These are phyloP conservation scores for Platysternon megacephalum DNA, from an alignment of 2,113 vertebrate species.

Conservation along the genomic window DNA sequence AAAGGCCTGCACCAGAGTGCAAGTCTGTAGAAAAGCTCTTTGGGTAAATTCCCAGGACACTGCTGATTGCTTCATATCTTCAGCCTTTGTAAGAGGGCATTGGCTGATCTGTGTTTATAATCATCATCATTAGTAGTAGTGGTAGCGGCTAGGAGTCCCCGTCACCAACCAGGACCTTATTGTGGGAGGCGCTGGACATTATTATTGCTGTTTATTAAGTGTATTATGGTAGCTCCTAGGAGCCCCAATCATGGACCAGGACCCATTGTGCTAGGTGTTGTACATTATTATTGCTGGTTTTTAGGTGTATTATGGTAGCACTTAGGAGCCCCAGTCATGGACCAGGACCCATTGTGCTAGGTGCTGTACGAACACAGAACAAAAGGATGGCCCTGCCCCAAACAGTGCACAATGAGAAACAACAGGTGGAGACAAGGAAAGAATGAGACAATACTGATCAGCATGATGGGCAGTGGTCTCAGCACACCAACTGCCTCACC, in stretches of 20 bases:
- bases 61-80: not conserved
- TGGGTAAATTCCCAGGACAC: not conserved
- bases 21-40: not conserved
- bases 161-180: too few relatives aligned
- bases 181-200: too few relatives aligned
- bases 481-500: not conserved
- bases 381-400: not conserved
- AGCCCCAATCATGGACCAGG: not conserved
- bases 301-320: not conserved
- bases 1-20: not conserved
- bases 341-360: not conserved
- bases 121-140: too few relatives aligned
- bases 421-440: not conserved
- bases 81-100: not conserved
- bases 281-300: not conserved
- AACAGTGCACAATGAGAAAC: not conserved
- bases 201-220: not conserved
- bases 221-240: not conserved
- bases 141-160: too few relatives aligned
- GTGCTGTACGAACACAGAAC: not conserved
- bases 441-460: fast-evolving
- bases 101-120: not conserved
- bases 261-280: not conserved
- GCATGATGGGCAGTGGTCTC: fast-evolving
- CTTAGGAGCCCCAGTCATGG: not conserved